Base-by-base conservation (phyloP, 2,113 vertebrate species). In the Pachycephala philippinensis region DNA sequence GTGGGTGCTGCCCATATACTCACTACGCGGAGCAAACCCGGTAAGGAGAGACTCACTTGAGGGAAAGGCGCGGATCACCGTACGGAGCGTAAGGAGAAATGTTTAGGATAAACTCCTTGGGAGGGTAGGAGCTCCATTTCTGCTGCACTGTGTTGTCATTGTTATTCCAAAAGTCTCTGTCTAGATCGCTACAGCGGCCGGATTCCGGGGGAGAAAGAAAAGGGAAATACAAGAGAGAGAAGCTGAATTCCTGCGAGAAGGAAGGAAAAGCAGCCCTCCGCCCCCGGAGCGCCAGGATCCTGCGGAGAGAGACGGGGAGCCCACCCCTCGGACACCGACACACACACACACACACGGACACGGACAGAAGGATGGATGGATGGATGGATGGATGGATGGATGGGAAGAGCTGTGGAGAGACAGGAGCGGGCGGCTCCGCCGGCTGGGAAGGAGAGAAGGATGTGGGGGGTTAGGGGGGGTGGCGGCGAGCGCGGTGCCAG, bases 111-210 rank as follows among this genome's bases (percentile, higher is more conserved):
- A 99, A 99, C 98, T 99, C 99, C 98, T 99, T 99, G 97, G 99
- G 99, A 93, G 99, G 99, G 96, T 99, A 99, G 97, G 99, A 99
- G 97, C 99, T 99, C 99, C 99, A 99, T 98, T 99, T 99, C 99
- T 99, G 99, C 97, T 99, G 99, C 98, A 99, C 99, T 98, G 99
- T 99, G 98, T 99, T 99, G 98, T 99, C 99, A 98, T 99, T 99
- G 98, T 99, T 99, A 98, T 99, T 99, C 99, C 99, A 99, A 98
- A 99, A 99, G 98, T 99, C 99, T 99, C 99, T 99, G 99, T 99
- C 99, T 98, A 99, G 98, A 98, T 99, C 99, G 93, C 99, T 99
- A 99, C 92, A 98, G 98, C 97, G 95, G 98, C 98, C 98, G 97
- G 98, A 95, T 98, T 98, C 98, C 97, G 97, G 95, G 98, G 97